Base-by-base conservation (phyloP, 2,797 vertebrate species). In the Sorex maritimensis region DNA sequence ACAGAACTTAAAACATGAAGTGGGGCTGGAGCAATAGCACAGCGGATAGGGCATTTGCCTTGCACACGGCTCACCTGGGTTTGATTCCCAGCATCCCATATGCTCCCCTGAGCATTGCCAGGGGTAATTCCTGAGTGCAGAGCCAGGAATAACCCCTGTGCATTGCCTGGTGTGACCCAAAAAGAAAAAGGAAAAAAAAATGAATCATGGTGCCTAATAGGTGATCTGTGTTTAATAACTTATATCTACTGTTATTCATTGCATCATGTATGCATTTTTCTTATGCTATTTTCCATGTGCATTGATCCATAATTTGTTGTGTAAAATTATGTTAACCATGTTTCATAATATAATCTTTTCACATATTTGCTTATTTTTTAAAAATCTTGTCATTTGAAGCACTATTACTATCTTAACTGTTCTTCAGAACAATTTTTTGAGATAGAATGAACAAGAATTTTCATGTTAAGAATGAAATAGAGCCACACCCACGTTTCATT, bases 361-460 rank as follows among this genome's bases (percentile, higher is more conserved):
- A 26, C 23, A 67, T 38, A 38, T 72, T 90, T 85, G 26, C 24
- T 46, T 84, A 55, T 30, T 81, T 77, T 73, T 52, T 84, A n/a
- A 24, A 24, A 80, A 83, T 44, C 23, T 10, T 19, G 2, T 30
- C 91, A 87, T 23, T 77, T 67, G 14, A 91, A 78, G 10, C 38
- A 78, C 24, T 17, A 46, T 9, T 12, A 30, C 11, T 71, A 1
- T 69, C 78, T 93, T 28, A 34, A 28, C 52, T 63, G 88, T 72
- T 73, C 74, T 49, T 85, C 38, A 46, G 58, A 77, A 74, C 24
- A 65, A 58, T 80, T 81, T 90, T 83, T 52, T 81, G 5, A 52
- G 26, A 81, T 17, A 71, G 2, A 74, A 61, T 58, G 17, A 86
- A 17, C 11, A 63, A 10, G 6, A 17, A 17, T 58, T 75, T 84